A percentile compares a stretch with the other conserved stretches of the same genome.
These are phyloP conservation scores for Octonoba sinensis DNA, from an alignment of 2,888 invertebrate species.

Conservation along the genomic window DNA sequence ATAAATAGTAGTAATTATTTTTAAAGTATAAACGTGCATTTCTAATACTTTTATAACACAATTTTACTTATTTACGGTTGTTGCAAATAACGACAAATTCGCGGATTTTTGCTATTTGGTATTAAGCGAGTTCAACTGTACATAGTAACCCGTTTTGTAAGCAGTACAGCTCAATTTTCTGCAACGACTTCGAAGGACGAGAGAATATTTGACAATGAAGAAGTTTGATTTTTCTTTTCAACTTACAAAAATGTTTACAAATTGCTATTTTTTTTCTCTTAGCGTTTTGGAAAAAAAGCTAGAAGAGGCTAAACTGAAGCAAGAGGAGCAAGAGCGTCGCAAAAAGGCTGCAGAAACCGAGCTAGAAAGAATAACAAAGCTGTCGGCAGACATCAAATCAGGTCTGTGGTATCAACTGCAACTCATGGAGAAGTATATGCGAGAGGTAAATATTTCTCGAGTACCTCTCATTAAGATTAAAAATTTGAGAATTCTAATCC, in stretches of 20 bases:
- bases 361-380: constrained; percentile 40
- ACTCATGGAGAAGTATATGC: constrained; percentile 42
- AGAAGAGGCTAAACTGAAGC: constrained; percentile 15
- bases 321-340: constrained; percentile 35
- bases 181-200: neutral
- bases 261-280: neutral
- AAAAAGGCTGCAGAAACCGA: constrained; percentile 35
- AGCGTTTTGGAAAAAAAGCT: constrained; percentile 38
- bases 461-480: too few relatives aligned
- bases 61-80: too few relatives aligned
- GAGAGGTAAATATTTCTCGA: constrained; percentile 19
- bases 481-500: too few relatives aligned
- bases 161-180: neutral
- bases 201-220: neutral
- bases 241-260: neutral
- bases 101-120: too few relatives aligned
- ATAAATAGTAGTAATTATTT: too few relatives aligned
- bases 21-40: too few relatives aligned
- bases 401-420: constrained; percentile 58
- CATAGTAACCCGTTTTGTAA: too few relatives aligned
- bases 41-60: too few relatives aligned
- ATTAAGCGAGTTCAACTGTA: too few relatives aligned
- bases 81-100: too few relatives aligned
- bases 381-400: constrained; percentile 45
- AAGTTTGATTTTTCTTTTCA: neutral